Percentiles rank a stretch among this genome's conserved stretches.
phyloP scores from a whole-genome alignment of 2,888 invertebrate genomes.

The Sipunculus nudus region DNA sequence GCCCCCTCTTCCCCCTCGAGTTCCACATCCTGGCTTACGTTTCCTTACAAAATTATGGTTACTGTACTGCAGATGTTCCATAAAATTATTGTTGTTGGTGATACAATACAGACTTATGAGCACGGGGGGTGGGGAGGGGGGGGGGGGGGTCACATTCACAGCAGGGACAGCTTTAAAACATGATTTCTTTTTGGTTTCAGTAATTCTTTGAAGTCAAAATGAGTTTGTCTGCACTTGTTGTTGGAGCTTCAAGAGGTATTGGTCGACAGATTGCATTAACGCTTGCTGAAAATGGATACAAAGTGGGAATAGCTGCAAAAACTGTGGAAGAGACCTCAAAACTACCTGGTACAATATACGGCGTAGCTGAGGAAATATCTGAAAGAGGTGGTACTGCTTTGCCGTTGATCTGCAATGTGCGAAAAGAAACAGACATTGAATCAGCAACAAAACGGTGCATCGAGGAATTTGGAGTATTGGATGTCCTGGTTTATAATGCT shows the following conservation, averaged over 20 bases:
- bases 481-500: slow-evolving; percentile 83
- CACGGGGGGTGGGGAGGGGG: no score
- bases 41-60: no score
- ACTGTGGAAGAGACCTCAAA: slow-evolving; percentile 41
- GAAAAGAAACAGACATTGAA: slow-evolving; percentile 44
- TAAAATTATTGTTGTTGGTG: no score
- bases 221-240: slow-evolving; percentile 48
- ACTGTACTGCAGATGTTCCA: no score
- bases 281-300: slow-evolving; percentile 44
- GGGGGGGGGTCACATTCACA: no score
- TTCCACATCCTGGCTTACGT: no score
- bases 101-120: no score
- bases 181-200: no score
- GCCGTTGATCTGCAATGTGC: slow-evolving; percentile 48
- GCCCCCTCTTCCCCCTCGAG: no score
- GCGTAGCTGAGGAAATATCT: slow-evolving; percentile 47
- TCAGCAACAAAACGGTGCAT: slow-evolving; percentile 39
- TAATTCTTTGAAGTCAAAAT: no score
- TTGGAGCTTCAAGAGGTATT: slow-evolving; percentile 56
- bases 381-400: slow-evolving; percentile 43
- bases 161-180: no score
- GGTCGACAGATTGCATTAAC: slow-evolving; percentile 52
- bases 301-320: slow-evolving; percentile 53
- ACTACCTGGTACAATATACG: slow-evolving; percentile 47
- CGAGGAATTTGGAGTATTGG: slow-evolving; percentile 78